Percentiles rank a stretch among this genome's conserved stretches.
phyloP scores from a whole-genome alignment of 2,113 vertebrate genomes.

The Shinisaurus crocodilurus region DNA sequence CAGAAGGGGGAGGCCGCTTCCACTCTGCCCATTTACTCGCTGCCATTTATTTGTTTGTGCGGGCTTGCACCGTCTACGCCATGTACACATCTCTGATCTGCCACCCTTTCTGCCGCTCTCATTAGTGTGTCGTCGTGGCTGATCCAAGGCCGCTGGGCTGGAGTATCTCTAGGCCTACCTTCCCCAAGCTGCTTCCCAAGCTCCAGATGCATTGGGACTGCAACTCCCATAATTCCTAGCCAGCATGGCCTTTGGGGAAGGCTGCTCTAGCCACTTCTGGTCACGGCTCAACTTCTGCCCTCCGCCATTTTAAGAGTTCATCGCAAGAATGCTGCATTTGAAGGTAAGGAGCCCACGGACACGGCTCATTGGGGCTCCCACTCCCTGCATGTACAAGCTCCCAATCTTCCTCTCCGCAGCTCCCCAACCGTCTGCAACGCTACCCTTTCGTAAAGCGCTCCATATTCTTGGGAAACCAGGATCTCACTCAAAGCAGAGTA shows the following conservation, averaged over 20 bases:
- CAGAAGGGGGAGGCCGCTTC: neutral
- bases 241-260: neutral
- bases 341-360: no score
- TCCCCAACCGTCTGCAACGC: neutral
- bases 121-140: neutral
- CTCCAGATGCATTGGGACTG: neutral
- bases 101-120: neutral
- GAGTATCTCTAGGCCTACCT: neutral
- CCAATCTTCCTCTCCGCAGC: neutral
- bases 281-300: neutral
- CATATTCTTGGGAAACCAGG: neutral
- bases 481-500: neutral
- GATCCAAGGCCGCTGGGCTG: no score
- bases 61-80: no score
- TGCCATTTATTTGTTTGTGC: neutral
- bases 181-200: neutral
- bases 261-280: neutral
- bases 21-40: neutral
- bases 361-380: no score
- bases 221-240: neutral
- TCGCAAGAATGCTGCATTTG: no score
- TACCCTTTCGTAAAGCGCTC: neutral
- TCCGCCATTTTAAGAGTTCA: no score
- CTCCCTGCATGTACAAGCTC: neutral
- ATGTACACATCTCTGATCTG: neutral